phyloP scores from a whole-genome alignment of 92 coral and sea anemone species.

The Scolanthus callimorphus region DNA sequence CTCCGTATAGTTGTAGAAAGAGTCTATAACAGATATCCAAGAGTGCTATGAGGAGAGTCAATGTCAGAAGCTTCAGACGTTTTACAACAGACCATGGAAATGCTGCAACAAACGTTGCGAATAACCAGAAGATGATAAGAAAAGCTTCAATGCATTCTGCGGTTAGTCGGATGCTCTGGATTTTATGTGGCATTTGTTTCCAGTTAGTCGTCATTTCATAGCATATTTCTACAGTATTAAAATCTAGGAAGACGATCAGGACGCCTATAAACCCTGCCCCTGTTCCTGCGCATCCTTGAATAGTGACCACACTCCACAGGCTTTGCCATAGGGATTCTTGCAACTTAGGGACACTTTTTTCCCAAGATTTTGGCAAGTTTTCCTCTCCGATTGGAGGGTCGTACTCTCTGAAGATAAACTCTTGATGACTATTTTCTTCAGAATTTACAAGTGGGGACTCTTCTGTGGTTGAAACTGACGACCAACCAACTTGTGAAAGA shows the following conservation, averaged over 20 bases:
- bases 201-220: conserved; percentile 29
- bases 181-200: conserved; percentile 33
- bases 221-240: conserved; percentile 65
- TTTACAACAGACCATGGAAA: conserved; percentile 43
- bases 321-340: conserved; percentile 9
- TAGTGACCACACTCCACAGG: conserved; percentile 22
- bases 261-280: conserved; percentile 34
- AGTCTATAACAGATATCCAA: conserved; percentile 49
- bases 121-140: conserved; percentile 50
- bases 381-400: conserved; percentile 27
- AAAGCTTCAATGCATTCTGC: conserved; percentile 47
- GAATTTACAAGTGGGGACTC: conserved; percentile 15
- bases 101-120: conserved; percentile 29
- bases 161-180: conserved; percentile 49
- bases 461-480: conserved; percentile 2
- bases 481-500: background rate
- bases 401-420: conserved; percentile 60
- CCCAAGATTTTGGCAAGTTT: conserved; percentile 55
- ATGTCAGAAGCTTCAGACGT: conserved; percentile 48
- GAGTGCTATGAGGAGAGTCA: conserved; percentile 56
- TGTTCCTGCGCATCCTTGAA: conserved; percentile 35
- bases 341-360: conserved; percentile 16
- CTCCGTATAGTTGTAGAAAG: conserved; percentile 34
- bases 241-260: conserved; percentile 45
- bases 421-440: conserved; percentile 35